These are phyloP conservation scores for Mionectes macconnelli DNA, from an alignment of 2,113 vertebrate genomes.

Conservation along the genomic window DNA sequence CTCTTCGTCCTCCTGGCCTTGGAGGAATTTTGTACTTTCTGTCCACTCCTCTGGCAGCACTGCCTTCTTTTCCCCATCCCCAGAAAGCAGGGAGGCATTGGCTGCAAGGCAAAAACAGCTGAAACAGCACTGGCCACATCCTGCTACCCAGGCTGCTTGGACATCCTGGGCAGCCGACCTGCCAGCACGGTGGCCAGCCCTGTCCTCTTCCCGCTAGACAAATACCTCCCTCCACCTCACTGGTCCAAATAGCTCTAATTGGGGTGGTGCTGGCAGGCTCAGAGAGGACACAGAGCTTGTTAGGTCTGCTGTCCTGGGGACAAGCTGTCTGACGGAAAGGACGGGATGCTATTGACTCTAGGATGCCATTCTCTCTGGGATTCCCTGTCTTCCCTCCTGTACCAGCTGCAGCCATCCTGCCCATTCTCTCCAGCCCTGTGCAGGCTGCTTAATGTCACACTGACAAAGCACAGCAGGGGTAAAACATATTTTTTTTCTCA, in stretches of 20 bases:
- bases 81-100: background rate
- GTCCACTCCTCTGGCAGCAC: background rate
- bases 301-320: background rate
- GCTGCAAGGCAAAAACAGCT: background rate
- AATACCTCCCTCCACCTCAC: background rate
- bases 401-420: background rate
- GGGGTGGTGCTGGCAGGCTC: background rate
- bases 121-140: accelerated
- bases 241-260: background rate
- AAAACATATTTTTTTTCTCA: slow-evolving; percentile 4
- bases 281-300: background rate
- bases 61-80: background rate
- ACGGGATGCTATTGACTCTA: background rate
- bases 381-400: background rate
- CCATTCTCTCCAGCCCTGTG: background rate
- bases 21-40: background rate
- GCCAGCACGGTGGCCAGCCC: accelerated
- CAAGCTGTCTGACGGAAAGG: background rate
- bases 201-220: background rate
- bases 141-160: background rate
- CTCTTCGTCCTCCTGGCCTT: slow-evolving; percentile 42
- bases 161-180: background rate
- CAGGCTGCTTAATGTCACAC: background rate
- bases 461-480: accelerated
- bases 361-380: background rate